A percentile compares a stretch with the other conserved stretches of the same genome.
These are phyloP conservation scores for Xylocopa sonorina DNA, from an alignment of 1,140 invertebrate species.

Conservation along the genomic window DNA sequence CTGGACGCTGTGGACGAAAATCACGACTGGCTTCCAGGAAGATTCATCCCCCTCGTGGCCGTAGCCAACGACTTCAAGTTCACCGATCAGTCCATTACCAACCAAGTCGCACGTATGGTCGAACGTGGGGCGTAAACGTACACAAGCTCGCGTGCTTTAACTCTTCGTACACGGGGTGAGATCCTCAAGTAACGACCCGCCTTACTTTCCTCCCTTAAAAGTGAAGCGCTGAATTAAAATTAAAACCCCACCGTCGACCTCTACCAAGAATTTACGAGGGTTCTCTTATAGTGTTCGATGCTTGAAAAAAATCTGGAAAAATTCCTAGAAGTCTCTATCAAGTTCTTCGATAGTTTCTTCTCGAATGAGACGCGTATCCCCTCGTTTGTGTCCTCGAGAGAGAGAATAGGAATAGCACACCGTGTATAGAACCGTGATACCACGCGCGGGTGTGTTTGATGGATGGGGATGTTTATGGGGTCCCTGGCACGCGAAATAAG, in stretches of 20 bases:
- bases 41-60: neutral
- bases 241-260: too few species aligned
- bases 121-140: neutral
- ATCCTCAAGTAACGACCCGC: neutral
- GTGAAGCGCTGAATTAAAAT: too few species aligned
- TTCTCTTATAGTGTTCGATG: too few species aligned
- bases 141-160: neutral
- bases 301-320: too few species aligned
- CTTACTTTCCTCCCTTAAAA: neutral
- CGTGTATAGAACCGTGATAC: conserved; percentile 13
- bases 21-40: neutral
- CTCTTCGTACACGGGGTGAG: neutral
- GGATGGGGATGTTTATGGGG: conserved; percentile 49
- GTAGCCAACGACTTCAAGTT: neutral
- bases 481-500: conserved; percentile 42
- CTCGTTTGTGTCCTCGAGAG: too few species aligned
- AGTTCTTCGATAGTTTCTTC: too few species aligned
- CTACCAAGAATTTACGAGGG: too few species aligned
- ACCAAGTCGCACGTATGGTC: neutral
- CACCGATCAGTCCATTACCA: conserved; percentile 4
- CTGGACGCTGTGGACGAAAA: neutral
- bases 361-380: too few species aligned
- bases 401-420: neutral
- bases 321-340: too few species aligned
- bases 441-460: conserved; percentile 40